Evolutionary conservation across 2,797 vertebrate species (phyloP), one percentile per base, ranked within the genome.

Genomic region (Epinephelus malabaricus): DNA sequence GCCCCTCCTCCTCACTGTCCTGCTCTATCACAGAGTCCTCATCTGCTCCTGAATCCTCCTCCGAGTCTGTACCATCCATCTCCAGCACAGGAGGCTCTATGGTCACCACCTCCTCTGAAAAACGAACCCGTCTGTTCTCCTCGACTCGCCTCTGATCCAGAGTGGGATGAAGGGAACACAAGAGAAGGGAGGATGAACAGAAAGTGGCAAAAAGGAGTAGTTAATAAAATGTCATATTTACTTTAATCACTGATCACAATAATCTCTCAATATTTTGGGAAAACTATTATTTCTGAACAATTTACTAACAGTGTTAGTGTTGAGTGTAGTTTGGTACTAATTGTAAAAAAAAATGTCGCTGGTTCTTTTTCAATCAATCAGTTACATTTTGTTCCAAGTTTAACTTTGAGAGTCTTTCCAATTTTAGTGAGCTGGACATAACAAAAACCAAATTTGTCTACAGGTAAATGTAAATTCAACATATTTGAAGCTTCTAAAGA

Each of bases 71-170:
- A 12, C 3, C 9, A 1, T 88, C 60, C 54, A 66, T 9, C 43
- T 87, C 69, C 62, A 86, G 47, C 46, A 77, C 55, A 5, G 76
- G 73, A 38, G 92, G 78, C 0, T 53, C 78, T 25, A 95, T 87
- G 68, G 79, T 15, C 34, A 88, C 9, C 72, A 96, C 87, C 45
- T 90, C 73, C 69, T 96, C 94, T 6, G 93, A 85, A 69, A 96
- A 96, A 63, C 5, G 90, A 43, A 96, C 95, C 0, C 67, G 86
- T 0, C 94, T 90, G n/a, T 86, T 90, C 47, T 86, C 86, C 65
- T 96, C 94, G 19, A 96, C 78, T 73, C 94, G 92, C 73, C 94
- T 91, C 95, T 96, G 91, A 78, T 43, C 7, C 58, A 62, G 9
- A 55, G 45, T 62, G 18, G 3, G 40, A 65, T 53, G 7, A 54